Evolutionary conservation across 2,888 invertebrate genomes (phyloP).

Genomic region (Chloromyia formosa): DNA sequence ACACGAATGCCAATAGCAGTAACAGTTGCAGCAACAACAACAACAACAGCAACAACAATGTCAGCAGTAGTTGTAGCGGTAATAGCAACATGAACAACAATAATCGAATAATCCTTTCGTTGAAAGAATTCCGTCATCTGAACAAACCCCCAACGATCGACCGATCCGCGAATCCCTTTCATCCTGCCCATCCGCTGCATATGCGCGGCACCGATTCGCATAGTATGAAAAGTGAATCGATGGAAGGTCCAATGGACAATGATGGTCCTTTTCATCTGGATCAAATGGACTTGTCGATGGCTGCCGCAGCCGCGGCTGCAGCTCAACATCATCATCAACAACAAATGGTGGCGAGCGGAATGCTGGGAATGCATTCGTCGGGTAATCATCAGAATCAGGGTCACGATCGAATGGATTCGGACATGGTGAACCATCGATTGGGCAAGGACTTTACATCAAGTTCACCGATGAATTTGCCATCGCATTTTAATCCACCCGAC

Average conservation of each 20-base stretch:
- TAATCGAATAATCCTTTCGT: constrained; percentile 62
- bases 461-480: constrained; percentile 64
- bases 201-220: constrained; percentile 44
- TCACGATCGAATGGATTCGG: constrained; percentile 61
- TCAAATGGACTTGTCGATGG: constrained; percentile 63
- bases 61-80: constrained; percentile 57
- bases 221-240: constrained; percentile 60
- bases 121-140: constrained; percentile 63
- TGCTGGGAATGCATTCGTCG: constrained; percentile 57
- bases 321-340: constrained; percentile 58
- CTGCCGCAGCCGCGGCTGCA: constrained; percentile 63
- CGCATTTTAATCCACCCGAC: constrained; percentile 62
- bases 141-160: constrained; percentile 58
- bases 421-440: constrained; percentile 60
- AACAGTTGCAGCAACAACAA: constrained; percentile 56
- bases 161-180: constrained; percentile 48
- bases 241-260: constrained; percentile 52
- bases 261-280: constrained; percentile 63
- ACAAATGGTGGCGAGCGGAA: constrained; percentile 53
- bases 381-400: constrained; percentile 35
- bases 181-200: constrained; percentile 45
- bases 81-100: constrained; percentile 59
- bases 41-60: constrained; percentile 55
- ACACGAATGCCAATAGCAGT: constrained; percentile 56
- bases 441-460: constrained; percentile 62